Evolutionary conservation across 2,797 vertebrate species (phyloP), one percentile per base, ranked within the genome.

Genomic region (Moxostoma hubbsi): DNA sequence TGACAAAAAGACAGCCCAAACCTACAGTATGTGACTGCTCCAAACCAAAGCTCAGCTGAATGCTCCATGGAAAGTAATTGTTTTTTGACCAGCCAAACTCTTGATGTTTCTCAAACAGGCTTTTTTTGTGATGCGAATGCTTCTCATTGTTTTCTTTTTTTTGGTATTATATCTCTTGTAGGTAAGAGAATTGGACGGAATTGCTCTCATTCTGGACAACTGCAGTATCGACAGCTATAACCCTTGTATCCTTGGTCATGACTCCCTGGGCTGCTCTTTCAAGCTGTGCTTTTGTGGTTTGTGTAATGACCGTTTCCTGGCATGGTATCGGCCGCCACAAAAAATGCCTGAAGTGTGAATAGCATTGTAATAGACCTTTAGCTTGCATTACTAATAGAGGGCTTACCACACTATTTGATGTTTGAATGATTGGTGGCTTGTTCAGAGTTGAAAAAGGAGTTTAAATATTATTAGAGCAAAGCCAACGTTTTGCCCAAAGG

Each of bases 201-300:
- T 99, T 78, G 92, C 97, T 0, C 91, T 99, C 86, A 96, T 99
- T 85, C 86, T 99, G 92, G 98, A 99, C 92, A 98, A 94, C 94
- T 98, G 97, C 92, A 94, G 86, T 89, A 92, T 96, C 3, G 97
- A 99, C 88, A 96, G 96, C 93, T 96, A 95, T 89, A 99, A 99
- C 85, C 98, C 98, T 7, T 98, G 98, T 99, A 99, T 99, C 98
- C 98, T 98, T 96, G 85, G 47, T 66, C 11, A 0, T 66, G 45
- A n/a, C 13, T 67, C 13, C 47, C 18, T n/a, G n/a, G 47, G 16
- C 18, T 63, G 51, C 49, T 58, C 51, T 36, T 15, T n/a, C 13
- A 57, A 1, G 10, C 8, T 11, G 46, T 47, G 7, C 59, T 70
- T 69, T 24, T 73, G 59, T 45, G 57, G 36, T 75, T 53, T 68